Evolutionary conservation across 1,140 invertebrate genomes (phyloP), one percentile per base, ranked within the genome.

Genomic region (Lanistes nyassanus): DNA sequence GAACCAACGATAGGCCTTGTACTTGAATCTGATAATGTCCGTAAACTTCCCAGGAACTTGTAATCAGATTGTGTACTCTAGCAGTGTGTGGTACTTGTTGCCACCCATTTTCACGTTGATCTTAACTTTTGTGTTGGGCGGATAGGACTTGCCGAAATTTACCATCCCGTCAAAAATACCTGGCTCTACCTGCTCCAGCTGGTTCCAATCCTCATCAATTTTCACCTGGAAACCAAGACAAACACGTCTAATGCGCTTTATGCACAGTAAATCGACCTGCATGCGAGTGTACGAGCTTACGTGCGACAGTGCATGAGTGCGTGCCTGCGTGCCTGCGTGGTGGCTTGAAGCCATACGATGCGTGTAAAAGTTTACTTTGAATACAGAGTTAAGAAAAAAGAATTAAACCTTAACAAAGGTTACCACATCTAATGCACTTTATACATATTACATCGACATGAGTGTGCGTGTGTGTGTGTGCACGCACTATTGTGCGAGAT

Each of bases 161-260:
- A 88, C 82, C 42, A 76, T 76, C 0, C 83, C 86, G 73, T 88
- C 85, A 76, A 86, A 89, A 0, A 80, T 77, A 13, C 81, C 80
- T 16, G 80, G 79, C 31, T 84, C 79, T 6, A 80, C 78, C 53
- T 82, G 77, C 37, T 88, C 82, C 73, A 89, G 77, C 34, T 84
- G 81, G n/a, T 84, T 85, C 88, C 88, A 89, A 23, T 88, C 85
- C 23, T 86, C 83, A 13, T 81, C 85, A 31, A 87, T 81, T 71
- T 88, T 86, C 16, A 88, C 76, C 70, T 72, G 56, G 42, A 47
- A 47, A 47, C 2, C 42, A 47, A 47, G 9, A 47, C 19, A n/a
- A n/a, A n/a, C n/a, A n/a, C n/a, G n/a, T n/a, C n/a, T n/a, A n/a
- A n/a, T n/a, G n/a, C n/a, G n/a, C n/a, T n/a, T n/a, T n/a, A n/a